Evolutionary conservation across 2,113 vertebrate genomes (phyloP).

Genomic region (Tapirus terrestris): DNA sequence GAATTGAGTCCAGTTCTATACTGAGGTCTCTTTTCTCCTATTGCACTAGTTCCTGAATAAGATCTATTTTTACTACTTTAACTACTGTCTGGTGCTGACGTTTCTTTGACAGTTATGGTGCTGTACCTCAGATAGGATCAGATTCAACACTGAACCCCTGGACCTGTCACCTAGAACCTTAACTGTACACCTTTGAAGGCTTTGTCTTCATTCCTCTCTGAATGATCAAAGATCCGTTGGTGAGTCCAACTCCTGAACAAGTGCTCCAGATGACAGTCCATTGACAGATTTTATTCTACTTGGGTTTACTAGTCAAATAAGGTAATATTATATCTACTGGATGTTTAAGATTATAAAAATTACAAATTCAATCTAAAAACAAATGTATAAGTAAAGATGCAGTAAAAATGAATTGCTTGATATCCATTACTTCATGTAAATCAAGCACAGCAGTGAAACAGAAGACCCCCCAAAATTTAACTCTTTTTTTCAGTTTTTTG

Average conservation of each 20-base stretch:
- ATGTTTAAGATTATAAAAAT: not conserved
- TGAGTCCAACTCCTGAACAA: not conserved
- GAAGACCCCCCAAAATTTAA: not conserved
- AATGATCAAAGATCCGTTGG: not conserved
- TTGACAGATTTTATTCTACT: not conserved
- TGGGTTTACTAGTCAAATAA: not conserved
- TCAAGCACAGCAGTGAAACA: not conserved
- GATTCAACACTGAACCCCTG: not conserved
- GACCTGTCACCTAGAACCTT: not conserved
- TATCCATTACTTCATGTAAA: not conserved
- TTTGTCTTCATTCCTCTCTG: not conserved
- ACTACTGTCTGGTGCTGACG: too few species aligned
- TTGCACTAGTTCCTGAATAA: not conserved
- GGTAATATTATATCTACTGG: not conserved
- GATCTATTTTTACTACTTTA: not conserved
- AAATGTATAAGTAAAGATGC: not conserved
- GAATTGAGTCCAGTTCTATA: not conserved
- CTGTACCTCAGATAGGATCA: not conserved
- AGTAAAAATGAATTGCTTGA: not conserved
- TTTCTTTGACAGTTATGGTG: not conserved
- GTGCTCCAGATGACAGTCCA: not conserved
- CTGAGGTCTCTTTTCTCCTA: not conserved
- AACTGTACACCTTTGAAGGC: not conserved
- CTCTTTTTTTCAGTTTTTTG: not conserved
- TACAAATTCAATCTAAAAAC: not conserved